phyloP scores from a whole-genome alignment of 2,113 vertebrate genomes.

The Eurypyga helias region DNA sequence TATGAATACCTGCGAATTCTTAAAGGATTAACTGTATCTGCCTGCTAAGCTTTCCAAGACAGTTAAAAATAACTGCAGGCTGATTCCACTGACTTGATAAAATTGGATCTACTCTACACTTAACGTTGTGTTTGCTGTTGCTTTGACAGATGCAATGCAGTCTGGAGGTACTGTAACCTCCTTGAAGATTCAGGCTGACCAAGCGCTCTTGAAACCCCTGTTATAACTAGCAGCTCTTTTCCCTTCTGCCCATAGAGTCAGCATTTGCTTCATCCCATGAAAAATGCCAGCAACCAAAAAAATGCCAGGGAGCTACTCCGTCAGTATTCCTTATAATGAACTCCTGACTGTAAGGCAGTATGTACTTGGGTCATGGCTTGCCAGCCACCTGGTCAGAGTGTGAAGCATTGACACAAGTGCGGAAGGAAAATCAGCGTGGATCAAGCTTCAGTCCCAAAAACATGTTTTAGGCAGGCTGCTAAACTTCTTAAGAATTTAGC shows the following conservation, averaged over 20 bases:
- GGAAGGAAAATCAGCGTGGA: not conserved
- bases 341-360: not conserved
- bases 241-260: not conserved
- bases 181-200: not conserved
- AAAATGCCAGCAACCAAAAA: not conserved
- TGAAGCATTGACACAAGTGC: not conserved
- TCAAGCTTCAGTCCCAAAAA: not conserved
- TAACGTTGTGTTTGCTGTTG: slow-evolving; percentile 3
- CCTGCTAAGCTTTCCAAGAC: slow-evolving; percentile 53
- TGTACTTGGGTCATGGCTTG: not conserved
- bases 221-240: not conserved
- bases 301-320: not conserved
- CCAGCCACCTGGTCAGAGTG: not conserved
- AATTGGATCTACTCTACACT: slow-evolving; percentile 13
- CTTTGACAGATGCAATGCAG: slow-evolving; percentile 5
- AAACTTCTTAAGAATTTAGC: not conserved
- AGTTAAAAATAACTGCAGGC: slow-evolving; percentile 58
- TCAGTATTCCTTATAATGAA: not conserved
- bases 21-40: slow-evolving; percentile 60
- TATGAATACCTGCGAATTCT: slow-evolving; percentile 59
- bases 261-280: not conserved
- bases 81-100: slow-evolving; percentile 61
- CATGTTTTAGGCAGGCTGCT: not conserved
- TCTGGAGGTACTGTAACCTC: slow-evolving; percentile 1
- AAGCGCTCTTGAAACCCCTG: not conserved